Percentiles rank a stretch among this genome's conserved stretches.
Conservation (phyloP, 2,888 invertebrate species). For the Hydrotaea diabolus region DNA sequence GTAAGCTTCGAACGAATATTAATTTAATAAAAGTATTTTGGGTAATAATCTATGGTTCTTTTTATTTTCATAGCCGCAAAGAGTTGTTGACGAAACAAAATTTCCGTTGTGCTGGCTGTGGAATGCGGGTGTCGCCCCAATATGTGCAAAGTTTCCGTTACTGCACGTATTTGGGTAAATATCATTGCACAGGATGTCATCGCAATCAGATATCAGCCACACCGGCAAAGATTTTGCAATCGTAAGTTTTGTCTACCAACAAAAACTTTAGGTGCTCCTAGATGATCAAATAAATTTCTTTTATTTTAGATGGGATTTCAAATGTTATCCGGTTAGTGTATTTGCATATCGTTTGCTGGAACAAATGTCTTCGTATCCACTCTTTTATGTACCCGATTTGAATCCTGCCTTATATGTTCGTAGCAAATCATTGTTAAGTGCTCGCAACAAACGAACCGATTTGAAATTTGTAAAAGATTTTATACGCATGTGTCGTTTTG, state of each 20-base stretch:
- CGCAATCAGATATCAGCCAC: slow-evolving; percentile 88
- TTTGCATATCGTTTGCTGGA: slow-evolving; percentile 89
- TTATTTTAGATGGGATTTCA: slow-evolving; percentile 80
- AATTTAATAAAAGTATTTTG: neutral
- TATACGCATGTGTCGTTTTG: slow-evolving; percentile 86
- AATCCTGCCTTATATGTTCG: slow-evolving; percentile 86
- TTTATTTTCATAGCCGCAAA: slow-evolving; percentile 82
- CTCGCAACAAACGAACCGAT: slow-evolving; percentile 85
- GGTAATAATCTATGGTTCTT: slow-evolving; percentile 5
- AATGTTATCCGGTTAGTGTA: slow-evolving; percentile 89
- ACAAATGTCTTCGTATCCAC: slow-evolving; percentile 88
- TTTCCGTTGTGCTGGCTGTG: slow-evolving; percentile 92
- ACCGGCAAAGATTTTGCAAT: slow-evolving; percentile 84
- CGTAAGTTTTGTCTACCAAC: slow-evolving; percentile 67
- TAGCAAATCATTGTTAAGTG: slow-evolving; percentile 84
- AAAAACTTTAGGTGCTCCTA: neutral
- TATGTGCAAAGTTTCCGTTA: slow-evolving; percentile 89
- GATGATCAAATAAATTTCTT: neutral
- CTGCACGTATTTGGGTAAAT: slow-evolving; percentile 91
- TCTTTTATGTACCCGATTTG: slow-evolving; percentile 88
- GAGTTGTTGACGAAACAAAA: slow-evolving; percentile 87
- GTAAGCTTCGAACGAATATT: slow-evolving; percentile 79
- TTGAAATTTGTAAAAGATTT: slow-evolving; percentile 87
- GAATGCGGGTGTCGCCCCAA: slow-evolving; percentile 87
- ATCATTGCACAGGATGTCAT: slow-evolving; percentile 93